Evolutionary conservation across 2,113 vertebrate genomes (phyloP), one percentile per base, ranked within the genome.

Genomic region (Hydrolagus affinis): DNA sequence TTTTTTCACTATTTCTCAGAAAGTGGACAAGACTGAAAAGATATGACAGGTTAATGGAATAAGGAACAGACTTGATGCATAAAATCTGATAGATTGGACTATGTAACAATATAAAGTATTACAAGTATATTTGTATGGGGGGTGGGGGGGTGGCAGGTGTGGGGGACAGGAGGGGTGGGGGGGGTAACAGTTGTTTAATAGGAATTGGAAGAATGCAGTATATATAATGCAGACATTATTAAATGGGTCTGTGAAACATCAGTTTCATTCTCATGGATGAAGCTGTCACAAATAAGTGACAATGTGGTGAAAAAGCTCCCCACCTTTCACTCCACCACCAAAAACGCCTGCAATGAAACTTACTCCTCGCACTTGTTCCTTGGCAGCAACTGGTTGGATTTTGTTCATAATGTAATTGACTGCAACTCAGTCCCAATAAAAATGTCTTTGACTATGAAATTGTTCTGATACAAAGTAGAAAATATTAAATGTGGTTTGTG

Each of bases 401-500:
- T 75, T 75, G 15, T 75, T 83, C 60, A 66, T 17, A 83, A 32
- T 0, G 15, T 66, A 83, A 30, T 68, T 30, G 30, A 9, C 78
- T 32, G 17, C 17, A 66, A 9, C 17, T 32, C 25, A 32, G 78
- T 9, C 17, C 28, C 28, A 83, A 66, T 66, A 83, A 83, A 83
- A 83, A 32, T 68, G 28, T 66, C 9, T 80, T 64, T 68, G 78
- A 83, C 78, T 66, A 83, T 30, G 25, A 83, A 64, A 83, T 83
- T 83, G 66, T 60, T 83, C 17, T 3, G 32, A 32, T 64, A 83
- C 7, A 64, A 83, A 62, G 78, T 83, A 68, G 15, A 28, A 83
- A 11, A 66, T n/a, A 62, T 83, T 25, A 83, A 66, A 66, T 83
- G 3, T 15, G 17, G 78, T 83, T 83, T 62, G 30, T 68, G 78